These are phyloP conservation scores for Botia kubotai DNA, from an alignment of 2,797 vertebrate genomes.

Conservation along the genomic window DNA sequence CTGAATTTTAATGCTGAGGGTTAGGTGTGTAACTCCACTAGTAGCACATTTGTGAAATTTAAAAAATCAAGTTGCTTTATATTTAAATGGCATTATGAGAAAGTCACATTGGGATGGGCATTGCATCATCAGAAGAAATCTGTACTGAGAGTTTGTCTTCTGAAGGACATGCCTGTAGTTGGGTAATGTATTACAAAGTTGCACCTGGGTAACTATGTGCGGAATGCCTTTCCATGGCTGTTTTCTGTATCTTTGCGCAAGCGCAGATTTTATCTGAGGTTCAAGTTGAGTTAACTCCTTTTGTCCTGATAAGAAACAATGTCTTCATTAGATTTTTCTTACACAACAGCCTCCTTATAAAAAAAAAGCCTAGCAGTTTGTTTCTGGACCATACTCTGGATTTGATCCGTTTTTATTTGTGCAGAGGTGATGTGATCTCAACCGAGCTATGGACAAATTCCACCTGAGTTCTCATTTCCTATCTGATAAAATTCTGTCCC, in stretches of 20 bases:
- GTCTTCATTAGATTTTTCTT: slow-evolving; percentile 29
- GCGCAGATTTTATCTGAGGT: slow-evolving; percentile 50
- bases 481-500: slow-evolving; percentile 16
- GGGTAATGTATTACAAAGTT: slow-evolving; percentile 48
- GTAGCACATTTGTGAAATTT: not conserved
- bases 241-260: slow-evolving; percentile 46
- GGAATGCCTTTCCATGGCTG: slow-evolving; percentile 24
- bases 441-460: slow-evolving; percentile 49
- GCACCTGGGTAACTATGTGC: slow-evolving; percentile 30
- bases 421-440: slow-evolving; percentile 51
- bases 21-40: not conserved
- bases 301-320: slow-evolving; percentile 34
- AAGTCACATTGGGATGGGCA: not conserved
- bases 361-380: slow-evolving; percentile 11
- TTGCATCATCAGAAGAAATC: slow-evolving; percentile 21
- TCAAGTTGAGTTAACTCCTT: slow-evolving; percentile 49
- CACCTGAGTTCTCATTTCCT: slow-evolving; percentile 32
- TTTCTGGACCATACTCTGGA: slow-evolving; percentile 35
- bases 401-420: slow-evolving; percentile 45
- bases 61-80: not conserved
- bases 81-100: not conserved
- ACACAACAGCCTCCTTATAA: slow-evolving; percentile 34
- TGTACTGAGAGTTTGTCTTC: not conserved
- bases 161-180: slow-evolving; percentile 16
- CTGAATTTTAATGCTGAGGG: no score